Evolutionary conservation across 2,888 invertebrate species (phyloP), one percentile per base, ranked within the genome.

Genomic region (Nomada flava): DNA sequence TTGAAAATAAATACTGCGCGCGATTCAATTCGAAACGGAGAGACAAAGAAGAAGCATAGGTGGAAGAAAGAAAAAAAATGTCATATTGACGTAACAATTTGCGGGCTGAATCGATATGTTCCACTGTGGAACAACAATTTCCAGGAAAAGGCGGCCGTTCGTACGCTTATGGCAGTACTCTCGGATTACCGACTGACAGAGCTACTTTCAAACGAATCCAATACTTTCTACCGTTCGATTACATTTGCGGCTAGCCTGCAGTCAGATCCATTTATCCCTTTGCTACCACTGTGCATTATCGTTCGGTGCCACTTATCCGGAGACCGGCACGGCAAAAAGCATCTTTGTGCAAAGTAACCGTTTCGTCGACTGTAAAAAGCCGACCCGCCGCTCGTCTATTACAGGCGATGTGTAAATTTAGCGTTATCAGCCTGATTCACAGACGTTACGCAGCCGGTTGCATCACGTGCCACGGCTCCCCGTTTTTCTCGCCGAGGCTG

Each of bases 221-320:
- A 82, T 82, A 86, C 85, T 87, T 87, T 76, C 78, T 87, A 72
- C 26, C 59, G 78, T 44, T 60, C 65, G 79, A 79, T 87, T 85
- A 79, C 75, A 75, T 72, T 76, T 76, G 63, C 69, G 57, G 64
- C 10, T 65, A 57, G 13, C 11, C 53, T 29, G 62, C 36, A 71
- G 50, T 29, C 55, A 42, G 29, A 72, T 72, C 29, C 69, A 60
- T 59, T 60, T 44, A 36, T 60, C 60, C 57, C 13, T 62, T 44
- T 44, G 52, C 11, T 9, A 42, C 50, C 23, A 2, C 23, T 23
- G 44, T 47, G 26, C 53, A 26, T 62, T 62, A 52, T 64, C 79
- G 36, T 68, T 20, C 29, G 23, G 2, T 11, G 42, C 59, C 69
- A 47, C 52, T 72, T 63, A 52, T 63, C 42, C 9, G 9, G 42